These are phyloP conservation scores for Gasteruption jaculator DNA, from an alignment of 2,888 invertebrate species.

Conservation along the genomic window DNA sequence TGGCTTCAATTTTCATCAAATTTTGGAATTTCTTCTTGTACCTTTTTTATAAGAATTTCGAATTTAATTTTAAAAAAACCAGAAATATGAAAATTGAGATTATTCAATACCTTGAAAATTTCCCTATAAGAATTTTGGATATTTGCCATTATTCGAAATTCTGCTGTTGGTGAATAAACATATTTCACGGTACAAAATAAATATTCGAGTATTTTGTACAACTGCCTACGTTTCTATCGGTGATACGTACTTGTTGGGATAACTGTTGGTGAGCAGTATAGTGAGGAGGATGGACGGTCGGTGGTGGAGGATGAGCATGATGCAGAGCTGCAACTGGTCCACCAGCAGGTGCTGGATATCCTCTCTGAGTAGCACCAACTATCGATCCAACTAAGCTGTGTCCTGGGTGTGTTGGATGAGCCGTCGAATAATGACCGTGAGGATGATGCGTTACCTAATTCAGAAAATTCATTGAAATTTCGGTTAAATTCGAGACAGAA, in stretches of 20 bases:
- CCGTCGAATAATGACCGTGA: constrained; percentile 40
- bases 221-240: not conserved
- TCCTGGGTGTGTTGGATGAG: constrained; percentile 40
- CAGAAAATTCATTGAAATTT: constrained; percentile 9
- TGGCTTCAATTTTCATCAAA: no score
- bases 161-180: no score
- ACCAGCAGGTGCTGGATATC: constrained; percentile 42
- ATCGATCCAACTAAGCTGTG: constrained; percentile 40
- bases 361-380: constrained; percentile 41
- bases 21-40: no score
- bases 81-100: no score
- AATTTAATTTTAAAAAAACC: no score
- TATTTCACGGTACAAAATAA: not conserved
- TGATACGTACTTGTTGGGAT: constrained; percentile 40
- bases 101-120: no score
- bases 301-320: constrained; percentile 39
- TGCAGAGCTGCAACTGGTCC: constrained; percentile 44
- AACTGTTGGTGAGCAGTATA: constrained; percentile 45
- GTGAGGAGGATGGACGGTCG: constrained; percentile 43
- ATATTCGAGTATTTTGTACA: not conserved
- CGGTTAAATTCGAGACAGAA: not conserved
- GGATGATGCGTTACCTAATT: constrained; percentile 41
- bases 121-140: no score
- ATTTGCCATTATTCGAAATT: not conserved
- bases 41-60: no score